Evolutionary conservation across 37 sponge, comb jelly and placozoan genomes (phyloP).

Genomic region (Amphimedon queenslandica): DNA sequence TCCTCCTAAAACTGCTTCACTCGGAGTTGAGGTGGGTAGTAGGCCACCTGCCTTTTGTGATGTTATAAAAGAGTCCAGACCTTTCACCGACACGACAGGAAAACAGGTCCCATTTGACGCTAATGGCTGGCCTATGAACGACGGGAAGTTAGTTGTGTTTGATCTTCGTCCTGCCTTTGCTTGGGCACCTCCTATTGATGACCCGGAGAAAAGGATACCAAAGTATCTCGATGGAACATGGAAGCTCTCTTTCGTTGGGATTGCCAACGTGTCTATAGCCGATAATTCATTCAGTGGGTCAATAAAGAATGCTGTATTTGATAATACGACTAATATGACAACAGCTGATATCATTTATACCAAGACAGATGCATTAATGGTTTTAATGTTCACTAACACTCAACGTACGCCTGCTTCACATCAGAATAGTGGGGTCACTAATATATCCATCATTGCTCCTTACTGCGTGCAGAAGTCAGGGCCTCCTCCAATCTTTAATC

Average conservation of each 20-base stretch:
- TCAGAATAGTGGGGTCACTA: conserved; percentile 5
- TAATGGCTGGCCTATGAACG: conserved; percentile 21
- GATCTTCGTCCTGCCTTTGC: conserved; percentile 25
- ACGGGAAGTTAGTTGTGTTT: conserved; percentile 17
- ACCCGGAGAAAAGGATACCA: conserved; percentile 17
- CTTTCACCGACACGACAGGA: conserved; percentile 6
- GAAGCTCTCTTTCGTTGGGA: conserved; percentile 10
- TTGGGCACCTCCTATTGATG: conserved; percentile 27
- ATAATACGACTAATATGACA: conserved; percentile 13
- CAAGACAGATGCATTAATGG: conserved; percentile 21
- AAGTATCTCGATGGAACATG: background rate
- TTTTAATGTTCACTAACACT: conserved; percentile 19
- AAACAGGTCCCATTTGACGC: conserved; percentile 6
- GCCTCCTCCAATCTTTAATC: background rate
- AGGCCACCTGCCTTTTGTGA: conserved; percentile 18
- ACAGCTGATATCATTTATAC: conserved; percentile 16
- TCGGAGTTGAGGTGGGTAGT: conserved; percentile 13
- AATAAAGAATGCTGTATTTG: conserved; percentile 12
- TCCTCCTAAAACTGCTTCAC: conserved; percentile 12
- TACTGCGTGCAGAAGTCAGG: conserved; percentile 16
- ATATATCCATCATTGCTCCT: conserved; percentile 21
- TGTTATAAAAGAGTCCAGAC: conserved; percentile 9
- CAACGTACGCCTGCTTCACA: conserved; percentile 9
- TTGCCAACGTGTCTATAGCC: conserved; percentile 7
- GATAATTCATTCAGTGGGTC: conserved; percentile 11